These are phyloP conservation scores for Falcaria lacertinaria DNA, from an alignment of 2,888 invertebrate genomes.

Conservation along the genomic window DNA sequence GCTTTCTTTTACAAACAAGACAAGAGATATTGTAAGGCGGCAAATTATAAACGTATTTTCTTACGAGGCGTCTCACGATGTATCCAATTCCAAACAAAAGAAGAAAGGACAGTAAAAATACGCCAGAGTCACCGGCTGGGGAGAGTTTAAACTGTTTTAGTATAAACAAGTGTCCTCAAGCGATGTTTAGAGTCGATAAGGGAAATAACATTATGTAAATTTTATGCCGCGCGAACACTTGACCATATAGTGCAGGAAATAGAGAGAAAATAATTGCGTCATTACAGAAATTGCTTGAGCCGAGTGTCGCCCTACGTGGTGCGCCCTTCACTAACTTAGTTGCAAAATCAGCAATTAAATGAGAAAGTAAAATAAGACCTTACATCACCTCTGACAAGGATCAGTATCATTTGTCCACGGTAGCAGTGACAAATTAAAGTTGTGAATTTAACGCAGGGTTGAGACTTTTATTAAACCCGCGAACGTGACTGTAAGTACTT, in stretches of 20 bases:
- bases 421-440: constrained; percentile 36
- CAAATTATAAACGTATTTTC: not conserved
- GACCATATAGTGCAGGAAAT: constrained; percentile 48
- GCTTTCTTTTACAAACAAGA: no score
- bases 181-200: constrained; percentile 21
- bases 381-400: constrained; percentile 18
- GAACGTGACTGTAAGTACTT: constrained; percentile 10
- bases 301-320: constrained; percentile 26
- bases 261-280: constrained; percentile 56
- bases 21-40: no score
- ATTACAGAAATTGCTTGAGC: constrained; percentile 54
- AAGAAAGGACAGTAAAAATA: constrained; percentile 24
- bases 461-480: constrained; percentile 37
- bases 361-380: constrained; percentile 24
- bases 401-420: constrained; percentile 18
- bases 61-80: not conserved
- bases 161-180: constrained; percentile 30
- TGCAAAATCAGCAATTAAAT: constrained; percentile 24
- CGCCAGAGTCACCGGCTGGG: constrained; percentile 17
- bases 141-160: constrained; percentile 19
- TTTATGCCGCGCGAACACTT: constrained; percentile 37
- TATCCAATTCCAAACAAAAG: constrained; percentile 8
- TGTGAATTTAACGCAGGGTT: constrained; percentile 36
- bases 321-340: constrained; percentile 45
- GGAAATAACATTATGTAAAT: constrained; percentile 44